These are phyloP conservation scores for Sphaerolaimus hirsutus DNA, from an alignment of 2,888 invertebrate species.

Conservation along the genomic window DNA sequence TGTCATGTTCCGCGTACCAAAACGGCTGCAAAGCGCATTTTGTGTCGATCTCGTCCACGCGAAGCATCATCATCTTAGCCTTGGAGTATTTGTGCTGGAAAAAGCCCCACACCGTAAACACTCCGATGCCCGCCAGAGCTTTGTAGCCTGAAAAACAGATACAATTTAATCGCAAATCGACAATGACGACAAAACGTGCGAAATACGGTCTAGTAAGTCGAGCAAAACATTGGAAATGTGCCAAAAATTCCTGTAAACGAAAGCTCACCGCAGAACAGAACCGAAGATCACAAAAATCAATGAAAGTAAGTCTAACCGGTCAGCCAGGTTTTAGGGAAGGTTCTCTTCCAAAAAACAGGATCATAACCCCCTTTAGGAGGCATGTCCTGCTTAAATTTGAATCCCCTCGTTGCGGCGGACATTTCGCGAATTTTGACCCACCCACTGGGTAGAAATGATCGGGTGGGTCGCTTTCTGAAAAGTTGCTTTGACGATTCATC, in stretches of 20 bases:
- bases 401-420: too few relatives aligned
- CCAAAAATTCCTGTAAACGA: neutral
- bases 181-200: too few relatives aligned
- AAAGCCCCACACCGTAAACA: neutral
- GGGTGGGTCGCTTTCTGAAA: too few relatives aligned
- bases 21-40: constrained; percentile 20
- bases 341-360: constrained; percentile 36
- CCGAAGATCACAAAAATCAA: neutral
- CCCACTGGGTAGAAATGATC: too few relatives aligned
- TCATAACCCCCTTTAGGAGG: constrained; percentile 74
- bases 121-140: too few relatives aligned
- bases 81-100: too few relatives aligned
- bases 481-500: too few relatives aligned
- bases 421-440: too few relatives aligned
- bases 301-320: constrained; percentile 14
- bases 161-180: neutral
- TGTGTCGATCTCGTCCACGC: constrained; percentile 20
- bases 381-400: constrained; percentile 72
- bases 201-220: too few relatives aligned
- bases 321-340: constrained; percentile 20
- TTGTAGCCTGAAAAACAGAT: neutral
- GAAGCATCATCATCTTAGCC: too few relatives aligned
- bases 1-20: constrained; percentile 20
- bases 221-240: too few relatives aligned
- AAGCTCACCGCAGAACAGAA: neutral